phyloP scores from a whole-genome alignment of 2,797 vertebrate genomes.

The Oryzias sinensis region DNA sequence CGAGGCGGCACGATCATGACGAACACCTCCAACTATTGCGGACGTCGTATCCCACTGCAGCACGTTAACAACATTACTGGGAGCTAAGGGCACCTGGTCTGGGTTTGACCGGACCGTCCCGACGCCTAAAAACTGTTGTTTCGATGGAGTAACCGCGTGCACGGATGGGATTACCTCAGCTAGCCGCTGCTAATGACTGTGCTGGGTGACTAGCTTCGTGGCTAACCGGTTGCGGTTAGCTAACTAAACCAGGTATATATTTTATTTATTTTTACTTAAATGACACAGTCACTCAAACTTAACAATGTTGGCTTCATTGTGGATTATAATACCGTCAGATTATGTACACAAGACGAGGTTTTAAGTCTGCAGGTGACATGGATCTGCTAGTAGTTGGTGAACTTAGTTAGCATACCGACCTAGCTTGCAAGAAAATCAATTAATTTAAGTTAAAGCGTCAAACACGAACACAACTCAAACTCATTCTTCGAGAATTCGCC shows the following conservation, averaged over 20 bases:
- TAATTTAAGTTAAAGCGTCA: slow-evolving; percentile 1
- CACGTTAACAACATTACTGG: slow-evolving; percentile 27
- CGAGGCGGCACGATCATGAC: slow-evolving; percentile 40
- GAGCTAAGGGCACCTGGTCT: slow-evolving; percentile 35
- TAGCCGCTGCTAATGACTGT: slow-evolving; percentile 62
- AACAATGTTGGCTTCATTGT: neutral
- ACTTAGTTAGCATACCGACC: slow-evolving; percentile 41
- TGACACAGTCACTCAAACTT: neutral
- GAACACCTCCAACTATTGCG: slow-evolving; percentile 40
- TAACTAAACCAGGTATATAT: neutral
- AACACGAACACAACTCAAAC: slow-evolving; percentile 7
- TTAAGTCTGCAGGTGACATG: slow-evolving; percentile 50
- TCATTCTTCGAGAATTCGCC: neutral
- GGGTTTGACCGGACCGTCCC: slow-evolving; percentile 5
- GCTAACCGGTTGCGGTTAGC: slow-evolving; percentile 71
- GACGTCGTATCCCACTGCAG: slow-evolving; percentile 9
- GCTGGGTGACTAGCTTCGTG: slow-evolving; percentile 53
- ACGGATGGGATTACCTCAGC: slow-evolving; percentile 57
- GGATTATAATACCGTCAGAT: neutral
- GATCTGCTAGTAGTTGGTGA: slow-evolving; percentile 38
- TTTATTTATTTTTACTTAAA: neutral
- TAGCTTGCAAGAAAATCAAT: slow-evolving; percentile 27
- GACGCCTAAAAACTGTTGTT: slow-evolving; percentile 7
- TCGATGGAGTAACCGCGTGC: slow-evolving; percentile 59
- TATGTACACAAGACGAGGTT: slow-evolving; percentile 16